A percentile compares a stretch with the other conserved stretches of the same genome.
phyloP scores from a whole-genome alignment of 2,113 vertebrate genomes.

The Barbus barbus region DNA sequence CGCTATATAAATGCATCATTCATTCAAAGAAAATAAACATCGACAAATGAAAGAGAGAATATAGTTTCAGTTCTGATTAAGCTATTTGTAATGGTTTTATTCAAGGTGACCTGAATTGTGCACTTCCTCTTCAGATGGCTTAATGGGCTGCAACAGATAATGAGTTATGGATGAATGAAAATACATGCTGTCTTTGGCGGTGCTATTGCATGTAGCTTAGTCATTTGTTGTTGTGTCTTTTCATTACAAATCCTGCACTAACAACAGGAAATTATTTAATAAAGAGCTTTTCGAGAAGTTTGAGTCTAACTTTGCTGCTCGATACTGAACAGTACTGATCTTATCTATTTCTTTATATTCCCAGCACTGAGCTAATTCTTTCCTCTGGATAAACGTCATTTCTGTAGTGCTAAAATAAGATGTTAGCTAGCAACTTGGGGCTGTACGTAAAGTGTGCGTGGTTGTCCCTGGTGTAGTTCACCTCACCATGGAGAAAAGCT shows the following conservation, averaged over 20 bases:
- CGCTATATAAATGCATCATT: no score
- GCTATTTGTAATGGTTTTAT: not conserved
- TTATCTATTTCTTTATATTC: not conserved
- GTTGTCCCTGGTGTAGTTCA: not conserved
- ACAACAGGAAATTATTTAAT: not conserved
- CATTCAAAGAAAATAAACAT: not conserved
- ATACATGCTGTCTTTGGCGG: not conserved
- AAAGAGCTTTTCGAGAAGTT: not conserved
- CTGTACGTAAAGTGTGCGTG: not conserved
- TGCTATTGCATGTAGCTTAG: not conserved
- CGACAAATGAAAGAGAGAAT: not conserved
- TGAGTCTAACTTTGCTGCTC: not conserved
- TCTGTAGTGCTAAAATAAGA: not conserved
- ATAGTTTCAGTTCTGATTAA: not conserved
- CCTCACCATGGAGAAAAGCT: constrained; percentile 31
- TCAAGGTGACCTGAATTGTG: not conserved
- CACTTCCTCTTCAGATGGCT: not conserved
- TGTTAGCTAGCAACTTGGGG: not conserved
- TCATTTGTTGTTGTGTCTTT: not conserved
- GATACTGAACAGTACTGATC: not conserved
- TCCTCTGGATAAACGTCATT: not conserved
- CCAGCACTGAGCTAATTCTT: not conserved
- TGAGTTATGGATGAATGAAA: not conserved
- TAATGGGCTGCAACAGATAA: not conserved
- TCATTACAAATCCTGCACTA: not conserved